Evolutionary conservation across 2,113 vertebrate species (phyloP).

Genomic region (Callipepla squamata): DNA sequence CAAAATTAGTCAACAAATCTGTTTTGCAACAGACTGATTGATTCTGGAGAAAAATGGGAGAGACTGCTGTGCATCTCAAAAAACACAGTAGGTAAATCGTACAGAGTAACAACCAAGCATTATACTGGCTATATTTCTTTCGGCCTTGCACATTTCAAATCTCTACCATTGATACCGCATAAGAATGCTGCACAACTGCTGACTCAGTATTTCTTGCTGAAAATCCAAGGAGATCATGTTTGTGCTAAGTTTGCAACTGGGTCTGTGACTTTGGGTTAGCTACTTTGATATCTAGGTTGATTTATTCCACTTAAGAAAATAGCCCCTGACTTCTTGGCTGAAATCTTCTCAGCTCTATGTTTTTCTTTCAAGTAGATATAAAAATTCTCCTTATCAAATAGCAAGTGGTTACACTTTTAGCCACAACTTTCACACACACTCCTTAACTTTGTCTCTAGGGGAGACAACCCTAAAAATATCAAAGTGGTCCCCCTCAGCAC

Average conservation of each 20-base stretch:
- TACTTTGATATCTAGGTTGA: neutral
- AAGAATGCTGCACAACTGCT: neutral
- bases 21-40: neutral
- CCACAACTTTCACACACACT: neutral
- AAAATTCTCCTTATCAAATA: neutral
- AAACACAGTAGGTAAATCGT: neutral
- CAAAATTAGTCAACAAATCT: neutral
- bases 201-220: neutral
- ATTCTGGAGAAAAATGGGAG: neutral
- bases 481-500: neutral
- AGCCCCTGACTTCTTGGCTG: neutral
- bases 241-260: neutral
- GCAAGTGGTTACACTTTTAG: neutral
- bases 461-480: neutral
- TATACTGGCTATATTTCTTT: neutral
- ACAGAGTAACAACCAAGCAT: neutral
- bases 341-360: neutral
- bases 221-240: neutral
- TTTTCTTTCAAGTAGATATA: neutral
- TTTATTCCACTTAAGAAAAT: neutral
- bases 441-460: neutral
- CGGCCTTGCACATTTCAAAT: neutral
- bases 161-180: neutral
- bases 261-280: neutral
- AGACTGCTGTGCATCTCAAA: rapidly evolving